Evolutionary conservation across 1,140 invertebrate species (phyloP).

Genomic region (Spodoptera frugiperda): DNA sequence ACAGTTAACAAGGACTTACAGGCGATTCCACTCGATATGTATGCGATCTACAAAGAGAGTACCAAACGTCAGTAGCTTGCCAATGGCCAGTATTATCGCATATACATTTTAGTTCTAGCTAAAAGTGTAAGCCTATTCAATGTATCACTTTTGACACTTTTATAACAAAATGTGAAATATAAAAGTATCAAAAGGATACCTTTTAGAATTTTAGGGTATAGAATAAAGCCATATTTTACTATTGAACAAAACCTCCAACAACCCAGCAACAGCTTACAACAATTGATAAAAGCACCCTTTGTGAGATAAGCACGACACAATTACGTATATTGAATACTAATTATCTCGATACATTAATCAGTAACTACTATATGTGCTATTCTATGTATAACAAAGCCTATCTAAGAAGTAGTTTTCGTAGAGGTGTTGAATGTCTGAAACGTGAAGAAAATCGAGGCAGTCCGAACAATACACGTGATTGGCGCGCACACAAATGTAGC

Average conservation of each 20-base stretch:
- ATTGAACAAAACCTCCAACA: slow-evolving; percentile 5
- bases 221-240: neutral
- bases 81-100: slow-evolving; percentile 69
- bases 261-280: slow-evolving; percentile 31
- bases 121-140: neutral
- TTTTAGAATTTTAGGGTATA: too few relatives aligned
- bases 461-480: slow-evolving; percentile 64
- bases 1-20: slow-evolving; percentile 68
- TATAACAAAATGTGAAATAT: neutral
- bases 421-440: slow-evolving; percentile 17
- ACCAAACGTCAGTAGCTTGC: slow-evolving; percentile 68
- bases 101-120: slow-evolving; percentile 58
- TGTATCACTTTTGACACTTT: neutral
- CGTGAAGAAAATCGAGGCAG: slow-evolving; percentile 24
- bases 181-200: neutral
- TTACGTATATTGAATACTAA: slow-evolving; percentile 34
- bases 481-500: slow-evolving; percentile 63
- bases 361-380: neutral
- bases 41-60: slow-evolving; percentile 63
- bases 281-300: slow-evolving; percentile 34
- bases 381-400: neutral
- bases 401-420: neutral
- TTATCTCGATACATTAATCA: slow-evolving; percentile 34
- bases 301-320: slow-evolving; percentile 36
- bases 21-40: slow-evolving; percentile 64